Evolutionary conservation across 1,140 invertebrate species (phyloP), one percentile per base, ranked within the genome.

Genomic region (Whitmania pigra): DNA sequence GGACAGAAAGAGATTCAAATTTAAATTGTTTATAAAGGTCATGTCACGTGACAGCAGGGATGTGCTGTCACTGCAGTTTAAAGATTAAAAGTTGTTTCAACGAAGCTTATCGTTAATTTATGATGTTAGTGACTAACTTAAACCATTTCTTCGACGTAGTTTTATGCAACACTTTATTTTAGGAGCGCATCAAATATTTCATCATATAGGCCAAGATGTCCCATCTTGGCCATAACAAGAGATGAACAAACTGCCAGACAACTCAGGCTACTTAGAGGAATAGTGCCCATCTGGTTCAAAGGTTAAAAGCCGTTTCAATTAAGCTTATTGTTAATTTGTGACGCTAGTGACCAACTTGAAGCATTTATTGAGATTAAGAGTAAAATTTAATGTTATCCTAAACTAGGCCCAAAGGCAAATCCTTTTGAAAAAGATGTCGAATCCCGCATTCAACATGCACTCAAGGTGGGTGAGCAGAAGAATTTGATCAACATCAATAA

Each of bases 201-300:
- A 76, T 94, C 94, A 80, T 97, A 95, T 84, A 86, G 90, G 75
- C 94, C 94, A 66, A 86, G 89, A 71, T 95, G 93, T 79, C 94
- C 94, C 31, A 93, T 97, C 76, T 91, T 97, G 77, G 90, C 93
- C n/a, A 90, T 97, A 40, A 96, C 93, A 2, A 84, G 94, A 25
- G 87, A 88, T 76, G 83, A 86, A 25, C 89, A 90, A 81, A 90
- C 90, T 6, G 92, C 93, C 54, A 85, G 94, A 66, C 93, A 96
- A 82, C 87, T 88, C 54, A 93, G 97, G 84, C 84, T 97, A 5
- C 94, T 88, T 82, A 86, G 94, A 74, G 94, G 90, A 70, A 89
- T 97, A 77, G 85, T 96, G 76, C 94, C 94, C 29, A 85, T 97
- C 71, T 85, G 89, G 73, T 94, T 92, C 79, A 70, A 36, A 70